Base-by-base conservation (phyloP, 2,797 vertebrate species). In the Melanotaenia boesemani region DNA sequence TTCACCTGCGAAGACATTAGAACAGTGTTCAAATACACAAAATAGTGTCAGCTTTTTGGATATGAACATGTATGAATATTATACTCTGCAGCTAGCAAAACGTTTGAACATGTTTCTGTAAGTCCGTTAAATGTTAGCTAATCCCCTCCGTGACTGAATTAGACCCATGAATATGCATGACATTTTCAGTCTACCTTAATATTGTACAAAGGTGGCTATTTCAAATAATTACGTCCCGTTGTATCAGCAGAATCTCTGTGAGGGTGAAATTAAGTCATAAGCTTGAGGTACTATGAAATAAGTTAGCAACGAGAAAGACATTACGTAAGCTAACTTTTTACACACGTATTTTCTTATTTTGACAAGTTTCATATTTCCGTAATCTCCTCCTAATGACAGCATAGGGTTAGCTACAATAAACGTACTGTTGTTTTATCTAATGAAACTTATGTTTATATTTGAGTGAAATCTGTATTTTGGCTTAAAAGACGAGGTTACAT, bases 1-100 rank as follows among this genome's bases (percentile, higher is more conserved):
- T 99, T 99, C 59, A 98, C 97, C 98, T 99, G 67, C 12, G 92
- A 89, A 70, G 20, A 80, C 18, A 88, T 15, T 52, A n/a, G 55
- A n/a, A 1, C 3, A 12, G 9, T 39, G 9, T 5, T 26, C 3
- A 24, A 57, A 32, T 2, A 11, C 1, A 72, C 6, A 36, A 5
- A 3, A 57, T 36, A 39, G 1, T 2, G 9, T 12, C 12, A 37
- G 1, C 8, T 39, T 39, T 39, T 39, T 12, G 5, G 34, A 34
- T 34, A 34, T 6, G 34, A 30, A 30, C 28, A 34, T 34, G 34
- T 30, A 34, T 34, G 34, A 34, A 34, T 34, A 4, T 34, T 34
- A 6, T 5, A 12, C 9, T 6, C 11, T 10, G 37, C 37, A 39
- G 37, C 37, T 39, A 39, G 37, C 37, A 10, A 36, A 36, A 36